Percentiles rank a stretch among this genome's conserved stretches.
Conservation (phyloP, 2,888 invertebrate genomes). For the Gerris lacustris region DNA sequence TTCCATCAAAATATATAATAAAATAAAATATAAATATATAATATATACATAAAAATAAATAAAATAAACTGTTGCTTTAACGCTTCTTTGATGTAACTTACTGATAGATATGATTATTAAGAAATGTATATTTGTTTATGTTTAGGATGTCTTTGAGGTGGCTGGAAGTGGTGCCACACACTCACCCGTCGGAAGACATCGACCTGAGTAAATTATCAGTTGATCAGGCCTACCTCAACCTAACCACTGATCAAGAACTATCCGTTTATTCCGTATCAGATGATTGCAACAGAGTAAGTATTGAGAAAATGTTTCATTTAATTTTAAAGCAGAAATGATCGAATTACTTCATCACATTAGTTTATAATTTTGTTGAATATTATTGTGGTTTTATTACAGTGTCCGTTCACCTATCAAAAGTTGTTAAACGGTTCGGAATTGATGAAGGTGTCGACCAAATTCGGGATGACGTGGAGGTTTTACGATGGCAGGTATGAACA, state of each 20-base stretch:
- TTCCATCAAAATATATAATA: too few species aligned
- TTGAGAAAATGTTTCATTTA: too few species aligned
- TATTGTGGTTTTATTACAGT: constrained; percentile 42
- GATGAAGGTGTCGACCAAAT: constrained; percentile 44
- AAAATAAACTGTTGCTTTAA: too few species aligned
- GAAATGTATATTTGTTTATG: too few species aligned
- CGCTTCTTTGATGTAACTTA: too few species aligned
- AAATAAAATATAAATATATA: too few species aligned
- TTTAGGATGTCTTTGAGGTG: constrained; percentile 1
- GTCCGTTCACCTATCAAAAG: constrained; percentile 49
- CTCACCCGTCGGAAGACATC: constrained; percentile 13
- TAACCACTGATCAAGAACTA: constrained; percentile 25
- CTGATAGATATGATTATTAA: too few species aligned
- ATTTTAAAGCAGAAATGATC: neutral
- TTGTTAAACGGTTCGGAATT: constrained; percentile 34
- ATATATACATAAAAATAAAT: too few species aligned
- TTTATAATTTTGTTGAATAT: too few species aligned
- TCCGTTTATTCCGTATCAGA: constrained; percentile 49
- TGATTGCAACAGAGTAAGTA: constrained; percentile 55
- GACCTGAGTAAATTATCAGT: constrained; percentile 27
- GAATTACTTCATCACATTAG: too few species aligned
- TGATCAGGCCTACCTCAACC: constrained; percentile 31
- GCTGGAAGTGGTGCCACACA: neutral
- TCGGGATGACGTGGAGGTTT: constrained; percentile 46
- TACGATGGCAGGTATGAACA: constrained; percentile 38